Evolutionary conservation across 2,113 vertebrate genomes (phyloP).

Genomic region (Amia ocellicauda): DNA sequence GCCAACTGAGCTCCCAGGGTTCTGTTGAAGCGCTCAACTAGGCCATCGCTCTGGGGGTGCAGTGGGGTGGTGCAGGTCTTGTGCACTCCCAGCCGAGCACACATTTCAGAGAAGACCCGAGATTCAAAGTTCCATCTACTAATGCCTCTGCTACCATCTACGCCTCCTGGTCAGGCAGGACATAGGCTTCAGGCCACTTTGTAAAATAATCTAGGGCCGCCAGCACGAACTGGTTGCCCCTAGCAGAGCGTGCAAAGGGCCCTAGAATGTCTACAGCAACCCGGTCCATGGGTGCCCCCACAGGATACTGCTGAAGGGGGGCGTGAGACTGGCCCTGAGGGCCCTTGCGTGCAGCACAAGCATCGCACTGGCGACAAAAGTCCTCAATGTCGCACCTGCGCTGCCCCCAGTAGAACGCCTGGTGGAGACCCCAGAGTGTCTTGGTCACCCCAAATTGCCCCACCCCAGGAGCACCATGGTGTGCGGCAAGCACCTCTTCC

Average conservation of each 20-base stretch:
- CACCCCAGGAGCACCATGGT: background rate
- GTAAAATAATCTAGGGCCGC: background rate
- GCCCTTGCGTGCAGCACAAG: background rate
- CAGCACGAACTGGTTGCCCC: background rate
- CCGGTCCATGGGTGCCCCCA: background rate
- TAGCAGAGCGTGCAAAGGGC: background rate
- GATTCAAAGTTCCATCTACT: background rate
- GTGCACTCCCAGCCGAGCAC: background rate
- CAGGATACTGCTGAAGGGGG: background rate
- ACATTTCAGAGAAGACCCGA: background rate
- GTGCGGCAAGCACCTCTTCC: background rate
- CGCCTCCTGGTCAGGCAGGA: background rate
- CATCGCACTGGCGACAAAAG: background rate
- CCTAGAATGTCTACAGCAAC: background rate
- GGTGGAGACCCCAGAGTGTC: background rate
- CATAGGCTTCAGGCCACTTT: background rate
- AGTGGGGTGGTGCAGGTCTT: slow-evolving; percentile 9
- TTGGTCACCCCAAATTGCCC: background rate
- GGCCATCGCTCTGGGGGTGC: background rate
- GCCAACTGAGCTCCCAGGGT: background rate
- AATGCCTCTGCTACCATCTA: background rate
- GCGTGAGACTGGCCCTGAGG: background rate
- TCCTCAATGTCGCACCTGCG: background rate
- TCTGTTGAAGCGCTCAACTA: background rate
- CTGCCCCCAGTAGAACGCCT: background rate